Evolutionary conservation across 2,888 invertebrate genomes (phyloP).

Genomic region (Torymus texanus): DNA sequence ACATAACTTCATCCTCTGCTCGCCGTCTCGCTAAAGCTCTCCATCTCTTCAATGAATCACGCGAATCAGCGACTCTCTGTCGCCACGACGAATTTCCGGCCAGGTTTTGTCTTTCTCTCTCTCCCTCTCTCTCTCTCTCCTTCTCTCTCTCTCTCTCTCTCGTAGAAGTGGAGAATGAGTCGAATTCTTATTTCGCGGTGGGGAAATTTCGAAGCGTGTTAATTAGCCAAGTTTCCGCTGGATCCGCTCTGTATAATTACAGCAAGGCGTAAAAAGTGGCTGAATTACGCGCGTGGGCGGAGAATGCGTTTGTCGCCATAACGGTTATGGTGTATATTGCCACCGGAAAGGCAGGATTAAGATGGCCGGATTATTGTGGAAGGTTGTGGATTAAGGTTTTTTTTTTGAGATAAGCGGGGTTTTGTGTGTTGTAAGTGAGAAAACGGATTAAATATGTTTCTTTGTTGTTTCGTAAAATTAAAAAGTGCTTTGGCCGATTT

Average conservation of each 20-base stretch:
- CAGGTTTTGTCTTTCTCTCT: neutral
- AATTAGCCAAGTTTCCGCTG: constrained; percentile 24
- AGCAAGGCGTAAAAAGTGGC: neutral
- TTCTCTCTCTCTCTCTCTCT: neutral
- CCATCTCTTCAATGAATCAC: no score
- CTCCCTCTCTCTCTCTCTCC: neutral
- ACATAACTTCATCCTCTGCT: no score
- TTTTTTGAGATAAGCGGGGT: neutral
- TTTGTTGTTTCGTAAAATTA: no score
- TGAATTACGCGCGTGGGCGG: neutral
- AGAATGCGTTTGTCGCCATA: neutral
- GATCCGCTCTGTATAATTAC: neutral
- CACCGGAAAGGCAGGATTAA: neutral
- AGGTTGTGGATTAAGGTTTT: neutral
- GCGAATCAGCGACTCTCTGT: no score
- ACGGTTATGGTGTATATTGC: constrained; percentile 3
- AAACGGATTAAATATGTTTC: no score
- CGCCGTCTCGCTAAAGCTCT: neutral
- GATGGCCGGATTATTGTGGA: neutral
- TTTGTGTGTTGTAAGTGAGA: no score
- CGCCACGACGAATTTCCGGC: no score
- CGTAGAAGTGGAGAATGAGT: no score
- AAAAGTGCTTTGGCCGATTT: no score
- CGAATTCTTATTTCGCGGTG: neutral
- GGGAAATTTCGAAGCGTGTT: constrained; percentile 1